Evolutionary conservation across 2,888 invertebrate genomes (phyloP).

Genomic region (Meta bourneti): DNA sequence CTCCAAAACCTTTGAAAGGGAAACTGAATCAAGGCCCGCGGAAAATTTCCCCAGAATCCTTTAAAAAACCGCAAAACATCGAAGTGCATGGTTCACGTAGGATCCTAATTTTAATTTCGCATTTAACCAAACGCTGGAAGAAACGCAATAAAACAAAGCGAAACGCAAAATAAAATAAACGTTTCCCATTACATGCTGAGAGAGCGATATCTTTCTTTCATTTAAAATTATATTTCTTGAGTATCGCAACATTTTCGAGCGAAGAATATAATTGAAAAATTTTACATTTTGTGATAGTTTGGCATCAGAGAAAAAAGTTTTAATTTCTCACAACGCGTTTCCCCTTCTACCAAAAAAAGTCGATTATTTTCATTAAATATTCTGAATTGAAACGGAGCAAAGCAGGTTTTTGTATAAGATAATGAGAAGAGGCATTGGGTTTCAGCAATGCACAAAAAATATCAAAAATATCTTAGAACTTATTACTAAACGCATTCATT

Average conservation of each 20-base stretch:
- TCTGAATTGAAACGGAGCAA: slow-evolving; percentile 18
- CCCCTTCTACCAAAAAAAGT: not conserved
- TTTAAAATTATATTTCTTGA: not conserved
- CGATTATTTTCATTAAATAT: slow-evolving; percentile 47
- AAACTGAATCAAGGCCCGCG: no score
- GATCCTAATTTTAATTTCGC: no score
- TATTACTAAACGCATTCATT: slow-evolving; percentile 27
- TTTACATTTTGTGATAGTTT: not conserved
- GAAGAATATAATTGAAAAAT: slow-evolving; percentile 38
- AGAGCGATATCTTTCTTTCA: not conserved
- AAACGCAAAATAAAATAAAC: not conserved
- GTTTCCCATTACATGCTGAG: not conserved
- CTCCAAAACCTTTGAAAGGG: no score
- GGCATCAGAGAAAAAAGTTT: slow-evolving; percentile 4
- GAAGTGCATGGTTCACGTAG: no score
- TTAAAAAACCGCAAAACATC: no score
- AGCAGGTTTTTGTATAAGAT: not conserved
- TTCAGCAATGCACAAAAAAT: not conserved
- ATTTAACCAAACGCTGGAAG: no score
- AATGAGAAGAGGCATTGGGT: not conserved
- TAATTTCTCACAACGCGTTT: slow-evolving; percentile 12
- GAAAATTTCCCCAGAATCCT: no score
- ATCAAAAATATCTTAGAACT: slow-evolving; percentile 13
- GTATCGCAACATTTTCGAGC: slow-evolving; percentile 6
- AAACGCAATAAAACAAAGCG: no score